Base-by-base conservation (phyloP, 1,140 invertebrate genomes). In the Pseudomyrmex sp. region DNA sequence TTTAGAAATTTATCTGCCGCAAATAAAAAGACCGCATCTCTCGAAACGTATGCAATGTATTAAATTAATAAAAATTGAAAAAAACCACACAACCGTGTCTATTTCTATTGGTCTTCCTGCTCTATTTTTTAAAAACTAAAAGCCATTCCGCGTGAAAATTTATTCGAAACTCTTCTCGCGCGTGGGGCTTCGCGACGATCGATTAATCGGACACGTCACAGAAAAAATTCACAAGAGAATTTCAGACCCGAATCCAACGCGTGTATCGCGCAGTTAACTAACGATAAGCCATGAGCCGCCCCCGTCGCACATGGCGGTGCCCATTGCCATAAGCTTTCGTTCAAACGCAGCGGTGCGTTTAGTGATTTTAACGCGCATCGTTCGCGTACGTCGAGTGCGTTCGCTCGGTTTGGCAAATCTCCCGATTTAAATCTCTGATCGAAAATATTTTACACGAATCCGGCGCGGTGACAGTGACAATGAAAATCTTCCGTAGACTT, bases 301-400 rank as follows among this genome's bases (percentile, higher is more conserved):
- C 76, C 76, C 76, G 58, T 80, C 66, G 54, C 76, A 80, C 66
- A 80, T 80, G 76, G 76, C 76, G 23, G 72, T 70, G 76, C 69
- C 50, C 72, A 72, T 59, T 12, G 18, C 46, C 44, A 59, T 70
- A 20, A 65, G 8, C 76, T 50, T 59, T 70, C 44, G 52, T 5
- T 52, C 52, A 79, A 70, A 79, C 20, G 65, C 44, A 44, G 4
- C 12, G 13, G 13, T 18, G 20, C 66, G 56, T 72, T 50, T 72
- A 80, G 76, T 70, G 54, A n/a, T 59, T 80, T 35, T 80, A 63
- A 23, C 44, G 66, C 20, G 44, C 54, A 70, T 79, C 52, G 63
- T 68, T 59, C 56, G 35, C 69, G 76, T 61, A 66, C 66, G 68
- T 70, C 26, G 26, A 66, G 12, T 18, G 54, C 20, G n/a, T 52